Evolutionary conservation across 2,888 invertebrate species (phyloP), one percentile per base, ranked within the genome.

Genomic region (Eupithecia exiguata): DNA sequence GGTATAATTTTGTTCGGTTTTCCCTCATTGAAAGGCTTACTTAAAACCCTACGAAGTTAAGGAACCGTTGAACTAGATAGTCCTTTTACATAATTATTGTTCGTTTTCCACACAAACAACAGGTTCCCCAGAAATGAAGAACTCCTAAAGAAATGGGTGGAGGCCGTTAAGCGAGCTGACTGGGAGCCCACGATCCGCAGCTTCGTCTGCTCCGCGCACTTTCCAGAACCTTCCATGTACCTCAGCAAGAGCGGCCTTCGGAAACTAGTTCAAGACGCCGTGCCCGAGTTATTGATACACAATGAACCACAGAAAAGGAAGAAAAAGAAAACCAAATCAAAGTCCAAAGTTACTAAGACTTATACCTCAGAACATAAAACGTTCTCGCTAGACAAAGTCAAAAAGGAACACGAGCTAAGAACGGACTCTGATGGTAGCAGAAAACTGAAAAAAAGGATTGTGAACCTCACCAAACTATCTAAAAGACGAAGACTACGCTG

Each of bases 151-250:
- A 38, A 40, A 21, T 66, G 66, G 66, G 66, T 40, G 16, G 66
- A 66, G 40, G 72, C 72, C 6, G 25, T 72, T 16, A 38, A 72
- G n/a, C 53, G 72, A 16, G 53, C 69, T 0, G 69, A 68, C 61
- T 72, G 72, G 72, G 65, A 69, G 72, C 72, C 72, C 18, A 69
- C 67, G 25, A 72, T 72, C 46, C 62, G 72, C n/a, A 72, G 69
- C 36, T 72, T 72, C 36, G 72, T 72, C 63, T 72, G 72, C 49
- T 72, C 72, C 35, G 62, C 35, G 30, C 72, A 72, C 61, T 72
- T 72, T 53, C 36, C 25, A n/a, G 53, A 58, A 14, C 14, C 72
- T 16, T 58, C 69, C 62, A 72, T 69, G 68, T 69, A 58, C 18
- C 25, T 68, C 53, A 72, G 68, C 40, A 72, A 72, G 16, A 69